These are phyloP conservation scores for Caenorhabditis briggsae DNA, from an alignment of 1,140 invertebrate species.

Conservation along the genomic window DNA sequence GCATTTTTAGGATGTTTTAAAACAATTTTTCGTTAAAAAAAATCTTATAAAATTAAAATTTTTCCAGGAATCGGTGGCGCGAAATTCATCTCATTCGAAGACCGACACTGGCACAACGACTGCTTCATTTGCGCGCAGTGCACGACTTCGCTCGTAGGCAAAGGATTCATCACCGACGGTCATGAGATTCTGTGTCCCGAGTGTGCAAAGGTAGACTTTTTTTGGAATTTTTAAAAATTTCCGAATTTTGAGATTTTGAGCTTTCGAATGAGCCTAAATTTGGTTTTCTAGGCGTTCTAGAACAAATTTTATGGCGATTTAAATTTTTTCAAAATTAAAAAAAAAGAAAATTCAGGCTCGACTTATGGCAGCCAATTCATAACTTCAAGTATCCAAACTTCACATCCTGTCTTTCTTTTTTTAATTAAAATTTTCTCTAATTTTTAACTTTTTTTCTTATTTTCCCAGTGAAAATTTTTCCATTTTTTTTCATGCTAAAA, in stretches of 20 bases:
- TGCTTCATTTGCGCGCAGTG: conserved; percentile 94
- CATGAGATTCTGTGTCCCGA: conserved; percentile 98
- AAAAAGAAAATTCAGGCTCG: conserved; percentile 22
- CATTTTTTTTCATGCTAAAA: not conserved
- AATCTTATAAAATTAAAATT: no score
- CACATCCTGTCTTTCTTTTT: conserved; percentile 34
- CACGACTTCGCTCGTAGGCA: conserved; percentile 91
- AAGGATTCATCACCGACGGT: conserved; percentile 97
- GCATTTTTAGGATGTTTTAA: no score
- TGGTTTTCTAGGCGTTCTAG: not conserved
- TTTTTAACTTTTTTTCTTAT: not conserved
- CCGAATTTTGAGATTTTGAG: no score
- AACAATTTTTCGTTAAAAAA: not conserved
- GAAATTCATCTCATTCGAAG: conserved; percentile 98
- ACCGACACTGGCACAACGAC: conserved; percentile 99
- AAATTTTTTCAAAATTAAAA: not conserved
- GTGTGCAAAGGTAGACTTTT: conserved; percentile 86
- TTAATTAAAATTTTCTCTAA: not conserved
- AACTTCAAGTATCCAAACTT: conserved; percentile 3
- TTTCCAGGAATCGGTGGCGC: conserved; percentile 93
- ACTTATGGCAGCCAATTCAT: conserved; percentile 63
- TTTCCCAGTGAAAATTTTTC: no score
- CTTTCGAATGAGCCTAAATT: not conserved
- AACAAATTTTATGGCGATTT: not conserved
- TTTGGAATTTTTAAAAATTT: no score